phyloP scores from a whole-genome alignment of 2,888 invertebrate genomes.

The Colletes collaris region DNA sequence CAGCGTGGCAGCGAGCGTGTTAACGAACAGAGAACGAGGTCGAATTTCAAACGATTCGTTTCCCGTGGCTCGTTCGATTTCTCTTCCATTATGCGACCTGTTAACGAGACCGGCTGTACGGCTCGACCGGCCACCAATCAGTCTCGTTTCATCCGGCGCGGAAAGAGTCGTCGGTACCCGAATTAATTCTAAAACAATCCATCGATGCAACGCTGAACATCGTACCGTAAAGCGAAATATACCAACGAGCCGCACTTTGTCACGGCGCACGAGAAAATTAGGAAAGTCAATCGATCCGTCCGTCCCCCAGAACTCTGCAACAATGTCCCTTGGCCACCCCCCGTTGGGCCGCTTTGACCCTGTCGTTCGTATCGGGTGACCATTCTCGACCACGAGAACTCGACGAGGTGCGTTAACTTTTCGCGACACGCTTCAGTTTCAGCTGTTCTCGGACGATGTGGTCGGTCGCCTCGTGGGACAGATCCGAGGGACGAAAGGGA shows the following conservation, averaged over 20 bases:
- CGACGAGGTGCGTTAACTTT: constrained; percentile 60
- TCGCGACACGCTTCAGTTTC: constrained; percentile 70
- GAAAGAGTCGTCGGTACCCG: constrained; percentile 5
- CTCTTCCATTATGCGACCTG: constrained; percentile 13
- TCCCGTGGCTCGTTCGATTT: constrained; percentile 16
- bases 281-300: constrained; percentile 64
- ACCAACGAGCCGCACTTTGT: constrained; percentile 10
- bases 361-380: constrained; percentile 62
- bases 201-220: not conserved
- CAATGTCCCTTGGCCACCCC: constrained; percentile 47
- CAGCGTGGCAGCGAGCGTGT: too few species aligned
- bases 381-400: constrained; percentile 38
- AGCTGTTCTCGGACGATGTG: constrained; percentile 57
- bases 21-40: constrained; percentile 1
- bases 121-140: constrained; percentile 12
- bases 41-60: constrained; percentile 15
- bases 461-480: constrained; percentile 32
- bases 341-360: constrained; percentile 21
- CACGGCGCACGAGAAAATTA: constrained; percentile 49
- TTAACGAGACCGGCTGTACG: constrained; percentile 23
- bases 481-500: constrained; percentile 34
- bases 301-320: constrained; percentile 44
- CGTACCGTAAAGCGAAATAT: constrained; percentile 15
- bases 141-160: not conserved
- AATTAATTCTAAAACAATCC: constrained; percentile 23